phyloP scores from a whole-genome alignment of 2,888 invertebrate genomes.

The Toxonevra muliebris region DNA sequence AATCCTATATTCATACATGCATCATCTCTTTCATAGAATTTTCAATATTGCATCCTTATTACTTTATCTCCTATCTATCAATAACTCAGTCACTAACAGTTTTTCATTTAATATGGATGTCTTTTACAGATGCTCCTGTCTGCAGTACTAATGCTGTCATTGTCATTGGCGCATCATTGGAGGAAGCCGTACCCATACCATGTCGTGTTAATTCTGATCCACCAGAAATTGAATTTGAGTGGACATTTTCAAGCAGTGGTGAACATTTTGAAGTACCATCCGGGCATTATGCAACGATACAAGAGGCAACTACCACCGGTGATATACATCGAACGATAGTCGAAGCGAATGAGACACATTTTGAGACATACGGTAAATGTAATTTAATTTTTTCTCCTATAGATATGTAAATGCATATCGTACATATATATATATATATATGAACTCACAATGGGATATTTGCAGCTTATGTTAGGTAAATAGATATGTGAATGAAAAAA shows the following conservation, averaged over 20 bases:
- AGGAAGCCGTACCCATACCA: conserved; percentile 81
- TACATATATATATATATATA: neutral
- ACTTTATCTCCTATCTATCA: too few relatives aligned
- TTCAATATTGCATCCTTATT: too few relatives aligned
- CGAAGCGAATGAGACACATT: conserved; percentile 64
- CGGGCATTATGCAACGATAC: conserved; percentile 69
- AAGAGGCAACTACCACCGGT: conserved; percentile 66
- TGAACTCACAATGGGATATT: neutral
- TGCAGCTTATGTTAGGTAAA: neutral
- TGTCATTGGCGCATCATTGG: conserved; percentile 85
- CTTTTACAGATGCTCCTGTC: conserved; percentile 79
- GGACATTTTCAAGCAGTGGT: conserved; percentile 91
- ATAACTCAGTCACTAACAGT: too few relatives aligned
- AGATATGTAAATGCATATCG: neutral
- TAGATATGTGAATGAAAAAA: neutral
- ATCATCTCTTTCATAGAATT: too few relatives aligned
- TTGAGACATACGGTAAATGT: conserved; percentile 62
- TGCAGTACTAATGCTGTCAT: conserved; percentile 77
- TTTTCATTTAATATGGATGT: neutral
- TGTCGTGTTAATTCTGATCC: conserved; percentile 91
- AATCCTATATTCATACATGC: too few relatives aligned
- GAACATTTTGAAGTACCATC: conserved; percentile 85
- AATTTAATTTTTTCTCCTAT: conserved; percentile 5
- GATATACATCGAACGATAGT: conserved; percentile 63
- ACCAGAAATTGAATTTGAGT: conserved; percentile 83